These are phyloP conservation scores for Accipiter cooperii DNA, from an alignment of 2,113 vertebrate species.

Conservation along the genomic window DNA sequence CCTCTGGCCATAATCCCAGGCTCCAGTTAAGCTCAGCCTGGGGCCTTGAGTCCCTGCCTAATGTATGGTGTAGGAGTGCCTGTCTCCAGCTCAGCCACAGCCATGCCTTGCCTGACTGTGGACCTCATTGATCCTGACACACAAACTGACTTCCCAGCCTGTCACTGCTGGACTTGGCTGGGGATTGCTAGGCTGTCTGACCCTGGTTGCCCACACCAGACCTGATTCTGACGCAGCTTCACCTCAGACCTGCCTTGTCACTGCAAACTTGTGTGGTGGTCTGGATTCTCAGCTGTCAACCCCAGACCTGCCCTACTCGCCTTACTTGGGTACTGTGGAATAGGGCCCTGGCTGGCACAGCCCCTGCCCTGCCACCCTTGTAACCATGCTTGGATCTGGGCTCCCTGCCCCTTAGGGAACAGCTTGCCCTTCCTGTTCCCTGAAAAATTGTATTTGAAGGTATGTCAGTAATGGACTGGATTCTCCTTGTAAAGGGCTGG, in stretches of 20 bases:
- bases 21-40: not conserved
- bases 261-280: not conserved
- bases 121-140: not conserved
- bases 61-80: not conserved
- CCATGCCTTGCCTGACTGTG: not conserved
- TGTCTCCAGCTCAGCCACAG: not conserved
- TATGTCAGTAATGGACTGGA: not conserved
- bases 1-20: not conserved
- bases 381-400: not conserved
- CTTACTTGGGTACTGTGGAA: not conserved
- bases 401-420: not conserved
- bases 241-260: not conserved
- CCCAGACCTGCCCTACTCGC: not conserved
- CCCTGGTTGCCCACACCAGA: not conserved
- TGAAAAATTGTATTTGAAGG: not conserved
- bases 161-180: not conserved
- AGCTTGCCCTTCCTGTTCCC: not conserved
- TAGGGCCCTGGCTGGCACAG: not conserved
- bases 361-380: not conserved
- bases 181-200: not conserved
- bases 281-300: not conserved
- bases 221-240: not conserved
- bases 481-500: not conserved
- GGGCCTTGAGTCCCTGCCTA: not conserved
- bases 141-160: not conserved